Base-by-base conservation (phyloP, 2,888 invertebrate species). In the Acanthosepion pharaonis region DNA sequence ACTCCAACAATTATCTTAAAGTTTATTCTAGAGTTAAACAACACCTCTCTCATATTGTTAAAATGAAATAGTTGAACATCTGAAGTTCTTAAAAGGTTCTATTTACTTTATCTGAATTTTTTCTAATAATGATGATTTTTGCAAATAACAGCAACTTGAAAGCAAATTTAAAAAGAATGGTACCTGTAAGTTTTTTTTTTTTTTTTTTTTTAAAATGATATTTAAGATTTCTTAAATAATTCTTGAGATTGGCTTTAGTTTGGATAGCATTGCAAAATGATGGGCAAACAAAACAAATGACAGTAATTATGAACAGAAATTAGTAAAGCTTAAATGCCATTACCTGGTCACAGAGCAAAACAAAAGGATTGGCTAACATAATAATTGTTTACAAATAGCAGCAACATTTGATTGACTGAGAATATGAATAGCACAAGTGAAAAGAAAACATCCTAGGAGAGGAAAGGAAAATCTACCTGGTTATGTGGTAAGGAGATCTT, bases 401-500 rank as follows among this genome's bases (percentile, higher is more conserved):
- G n/a, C 78, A 78, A n/a, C n/a, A 78, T 78, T 78, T 78, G n/a
- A n/a, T n/a, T 78, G 78, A 33, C 78, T 11, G 4, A 78, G n/a
- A 78, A 78, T n/a, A 78, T 78, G 11, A 78, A 78, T n/a, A 78
- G 59, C 59, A 59, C 5, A 59, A 59, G 59, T 20, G 59, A 59
- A 11, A 78, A n/a, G 33, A n/a, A 15, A 33, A n/a, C 0, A 8
- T n/a, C 78, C 5, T 15, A 78, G 18, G 78, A n/a, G 59, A 59
- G 59, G 23, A 59, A 59, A 23, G 5, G 23, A 78, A 78, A 78
- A 33, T 53, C 55, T 94, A 97, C 97, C 97, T 97, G 97, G 95
- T 97, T 96, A 95, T 97, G 97, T n/a, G 97, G 97, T 94, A 97
- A 95, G 28, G 96, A 95, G 91, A 97, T 96, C 92, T 96, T 96